A percentile compares a stretch with the other conserved stretches of the same genome.
These are phyloP conservation scores for Argyresthia albistria DNA, from an alignment of 2,888 invertebrate species.

Conservation along the genomic window DNA sequence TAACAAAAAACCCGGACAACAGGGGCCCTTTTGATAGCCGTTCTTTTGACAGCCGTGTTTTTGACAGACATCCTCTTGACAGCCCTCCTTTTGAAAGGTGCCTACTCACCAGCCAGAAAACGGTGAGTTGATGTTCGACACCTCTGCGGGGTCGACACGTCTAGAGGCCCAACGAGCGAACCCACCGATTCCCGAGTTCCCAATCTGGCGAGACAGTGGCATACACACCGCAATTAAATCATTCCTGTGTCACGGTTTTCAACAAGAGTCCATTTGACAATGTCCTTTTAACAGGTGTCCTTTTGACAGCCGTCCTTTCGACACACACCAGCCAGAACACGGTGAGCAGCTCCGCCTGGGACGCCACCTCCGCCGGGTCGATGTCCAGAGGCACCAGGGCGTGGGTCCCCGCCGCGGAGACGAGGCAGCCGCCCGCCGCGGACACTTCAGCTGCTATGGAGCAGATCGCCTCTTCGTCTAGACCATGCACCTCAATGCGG, in stretches of 20 bases:
- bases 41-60: no score
- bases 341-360: conserved; percentile 76
- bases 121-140: not conserved
- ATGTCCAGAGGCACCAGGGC: conserved; percentile 55
- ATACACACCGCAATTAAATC: no score
- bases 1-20: no score
- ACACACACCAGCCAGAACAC: conserved; percentile 78
- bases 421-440: conserved; percentile 46
- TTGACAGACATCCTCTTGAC: no score
- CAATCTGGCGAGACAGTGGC: no score
- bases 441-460: conserved; percentile 49
- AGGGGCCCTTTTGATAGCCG: no score
- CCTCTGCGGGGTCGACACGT: not conserved
- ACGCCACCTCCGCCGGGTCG: conserved; percentile 37
- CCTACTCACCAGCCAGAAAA: not conserved
- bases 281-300: no score
- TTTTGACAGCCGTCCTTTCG: not conserved
- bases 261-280: no score
- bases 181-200: no score
- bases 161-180: not conserved
- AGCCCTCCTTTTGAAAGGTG: no score
- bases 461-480: conserved; percentile 65
- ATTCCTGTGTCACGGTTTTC: no score
- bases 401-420: conserved; percentile 31
- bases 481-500: conserved; percentile 54